phyloP scores from a whole-genome alignment of 2,113 vertebrate genomes.

The Labeo rohita region DNA sequence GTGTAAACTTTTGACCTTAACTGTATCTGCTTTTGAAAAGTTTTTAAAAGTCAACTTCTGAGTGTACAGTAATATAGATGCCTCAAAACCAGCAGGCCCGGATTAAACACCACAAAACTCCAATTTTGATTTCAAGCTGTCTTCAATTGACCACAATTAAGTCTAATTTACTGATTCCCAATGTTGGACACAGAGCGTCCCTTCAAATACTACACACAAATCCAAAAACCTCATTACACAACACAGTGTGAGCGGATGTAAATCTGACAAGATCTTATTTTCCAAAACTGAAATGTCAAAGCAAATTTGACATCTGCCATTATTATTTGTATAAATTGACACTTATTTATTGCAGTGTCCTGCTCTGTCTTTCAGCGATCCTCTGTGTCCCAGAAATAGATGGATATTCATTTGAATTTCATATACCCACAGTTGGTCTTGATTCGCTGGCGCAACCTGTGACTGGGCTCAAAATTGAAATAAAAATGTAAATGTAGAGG shows the following conservation, averaged over 20 bases:
- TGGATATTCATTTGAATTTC: conserved; percentile 33
- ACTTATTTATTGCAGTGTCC: conserved; percentile 48
- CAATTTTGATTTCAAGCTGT: neutral
- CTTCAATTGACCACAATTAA: neutral
- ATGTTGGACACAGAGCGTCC: neutral
- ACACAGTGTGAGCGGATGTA: conserved; percentile 26
- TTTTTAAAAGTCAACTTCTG: neutral
- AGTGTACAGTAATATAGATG: neutral
- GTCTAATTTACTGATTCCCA: neutral
- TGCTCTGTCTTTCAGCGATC: conserved; percentile 26
- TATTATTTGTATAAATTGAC: conserved; percentile 43
- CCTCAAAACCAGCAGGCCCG: neutral
- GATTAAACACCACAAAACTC: neutral
- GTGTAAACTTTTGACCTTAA: too few species aligned
- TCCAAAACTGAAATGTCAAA: conserved; percentile 44
- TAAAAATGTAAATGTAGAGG: conserved; percentile 57
- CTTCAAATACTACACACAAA: neutral
- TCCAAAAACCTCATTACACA: conserved; percentile 27
- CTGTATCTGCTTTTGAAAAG: neutral
- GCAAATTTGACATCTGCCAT: conserved; percentile 52
- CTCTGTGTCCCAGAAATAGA: conserved; percentile 24
- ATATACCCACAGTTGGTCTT: conserved; percentile 42
- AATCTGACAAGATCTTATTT: conserved; percentile 47
- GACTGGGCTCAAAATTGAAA: conserved; percentile 51
- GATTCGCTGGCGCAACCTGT: conserved; percentile 49